Evolutionary conservation across 1,140 invertebrate species (phyloP).

Genomic region (Microvelia longipes): DNA sequence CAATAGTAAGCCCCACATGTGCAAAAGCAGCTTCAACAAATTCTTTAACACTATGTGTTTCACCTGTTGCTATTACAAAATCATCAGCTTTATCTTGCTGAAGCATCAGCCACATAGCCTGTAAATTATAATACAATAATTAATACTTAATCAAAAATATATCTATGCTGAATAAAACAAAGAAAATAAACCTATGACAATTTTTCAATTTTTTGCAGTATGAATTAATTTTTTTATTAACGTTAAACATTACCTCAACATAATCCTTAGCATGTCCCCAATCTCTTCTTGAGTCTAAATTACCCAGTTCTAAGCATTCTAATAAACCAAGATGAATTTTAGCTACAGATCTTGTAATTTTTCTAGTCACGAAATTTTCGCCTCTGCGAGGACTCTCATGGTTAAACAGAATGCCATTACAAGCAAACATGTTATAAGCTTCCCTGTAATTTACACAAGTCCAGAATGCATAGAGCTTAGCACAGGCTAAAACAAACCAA

Average conservation of each 20-base stretch:
- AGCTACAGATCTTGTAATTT: conserved; percentile 92
- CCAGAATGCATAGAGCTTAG: conserved; percentile 98
- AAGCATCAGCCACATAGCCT: conserved; percentile 99
- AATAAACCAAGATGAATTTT: conserved; percentile 84
- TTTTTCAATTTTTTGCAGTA: too few relatives aligned
- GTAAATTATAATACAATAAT: conserved; percentile 19
- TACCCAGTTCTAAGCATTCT: conserved; percentile 80
- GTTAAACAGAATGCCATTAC: conserved; percentile 98
- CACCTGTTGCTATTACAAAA: conserved; percentile 93
- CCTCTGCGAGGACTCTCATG: conserved; percentile 96
- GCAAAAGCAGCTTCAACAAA: conserved; percentile 88
- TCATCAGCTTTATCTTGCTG: conserved; percentile 85
- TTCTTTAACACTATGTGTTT: conserved; percentile 86
- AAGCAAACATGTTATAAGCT: conserved; percentile 94
- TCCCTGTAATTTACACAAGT: conserved; percentile 96
- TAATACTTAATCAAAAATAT: too few relatives aligned
- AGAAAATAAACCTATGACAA: too few relatives aligned
- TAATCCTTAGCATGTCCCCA: conserved; percentile 99
- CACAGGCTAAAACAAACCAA: conserved; percentile 56
- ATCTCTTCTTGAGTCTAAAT: conserved; percentile 88
- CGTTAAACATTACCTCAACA: conserved; percentile 55
- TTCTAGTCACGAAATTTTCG: conserved; percentile 97
- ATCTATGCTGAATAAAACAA: too few relatives aligned
- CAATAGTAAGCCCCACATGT: conserved; percentile 51
- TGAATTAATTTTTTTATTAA: too few relatives aligned